Percentiles rank a stretch among this genome's conserved stretches.
Evolutionary conservation across 1,140 invertebrate species (phyloP).

Genomic region (Rhyacophila brunnea): DNA sequence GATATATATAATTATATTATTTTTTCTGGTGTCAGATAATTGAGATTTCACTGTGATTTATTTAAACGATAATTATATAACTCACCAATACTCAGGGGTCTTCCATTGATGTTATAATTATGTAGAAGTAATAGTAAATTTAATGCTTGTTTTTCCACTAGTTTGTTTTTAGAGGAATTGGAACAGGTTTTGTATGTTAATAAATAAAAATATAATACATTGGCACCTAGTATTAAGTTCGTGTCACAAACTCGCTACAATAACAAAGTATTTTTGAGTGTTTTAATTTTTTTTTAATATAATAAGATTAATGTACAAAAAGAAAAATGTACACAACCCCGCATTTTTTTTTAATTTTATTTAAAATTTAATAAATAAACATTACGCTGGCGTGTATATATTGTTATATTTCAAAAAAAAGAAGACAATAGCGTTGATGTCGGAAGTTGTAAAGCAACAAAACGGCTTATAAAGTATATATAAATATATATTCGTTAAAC

Average conservation of each 20-base stretch:
- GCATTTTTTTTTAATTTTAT: neutral
- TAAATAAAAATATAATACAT: too few species aligned
- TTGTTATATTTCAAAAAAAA: conserved; percentile 13
- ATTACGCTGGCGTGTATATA: conserved; percentile 25
- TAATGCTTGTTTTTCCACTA: too few species aligned
- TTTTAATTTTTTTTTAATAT: conserved; percentile 26
- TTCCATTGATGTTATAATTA: too few species aligned
- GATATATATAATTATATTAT: too few species aligned
- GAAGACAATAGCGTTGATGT: neutral
- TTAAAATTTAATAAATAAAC: conserved; percentile 35
- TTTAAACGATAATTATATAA: too few species aligned
- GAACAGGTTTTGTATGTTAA: too few species aligned
- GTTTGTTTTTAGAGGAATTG: too few species aligned
- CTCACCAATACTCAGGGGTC: too few species aligned
- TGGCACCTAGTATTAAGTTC: neutral
- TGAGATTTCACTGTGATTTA: too few species aligned
- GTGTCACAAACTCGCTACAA: neutral
- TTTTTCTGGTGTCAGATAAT: too few species aligned
- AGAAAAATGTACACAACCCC: conserved; percentile 29
- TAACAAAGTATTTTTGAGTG: conserved; percentile 1
- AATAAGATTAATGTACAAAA: conserved; percentile 32
- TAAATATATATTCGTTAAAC: neutral
- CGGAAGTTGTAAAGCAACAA: neutral
- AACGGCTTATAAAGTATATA: conserved; percentile 1
- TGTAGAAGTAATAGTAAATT: too few species aligned